Conservation (phyloP, 2,113 vertebrate genomes). For the Syngnathoides biaculeatus region DNA sequence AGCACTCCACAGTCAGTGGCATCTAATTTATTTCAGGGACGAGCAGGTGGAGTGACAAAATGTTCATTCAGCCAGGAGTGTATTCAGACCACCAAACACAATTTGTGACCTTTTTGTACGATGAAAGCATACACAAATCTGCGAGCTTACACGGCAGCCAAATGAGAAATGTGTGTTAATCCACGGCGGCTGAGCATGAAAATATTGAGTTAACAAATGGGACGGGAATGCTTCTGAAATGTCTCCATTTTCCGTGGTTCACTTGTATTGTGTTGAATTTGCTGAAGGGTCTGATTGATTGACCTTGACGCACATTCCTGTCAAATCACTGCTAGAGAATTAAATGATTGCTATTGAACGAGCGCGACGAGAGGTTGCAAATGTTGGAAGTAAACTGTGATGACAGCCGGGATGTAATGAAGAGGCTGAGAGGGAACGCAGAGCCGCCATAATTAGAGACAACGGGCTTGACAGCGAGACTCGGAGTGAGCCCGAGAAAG, state of each 20-base stretch:
- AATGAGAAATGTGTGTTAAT: neutral
- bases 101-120: neutral
- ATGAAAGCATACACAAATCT: conserved; percentile 1
- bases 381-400: conserved; percentile 56
- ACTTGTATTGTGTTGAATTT: neutral
- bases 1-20: neutral
- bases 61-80: conserved; percentile 12
- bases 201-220: conserved; percentile 10
- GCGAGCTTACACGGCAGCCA: conserved; percentile 12
- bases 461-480: conserved; percentile 37
- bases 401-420: conserved; percentile 61
- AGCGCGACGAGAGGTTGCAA: conserved; percentile 35
- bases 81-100: conserved; percentile 12
- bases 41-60: conserved; percentile 24
- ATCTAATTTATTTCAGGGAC: conserved; percentile 19
- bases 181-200: neutral
- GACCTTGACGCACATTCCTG: conserved; percentile 19
- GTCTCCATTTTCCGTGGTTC: neutral
- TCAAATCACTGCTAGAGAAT: conserved; percentile 32
- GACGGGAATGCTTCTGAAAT: neutral
- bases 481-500: neutral
- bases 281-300: conserved; percentile 12
- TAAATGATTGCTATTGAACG: conserved; percentile 42
- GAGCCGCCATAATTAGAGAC: conserved; percentile 56
- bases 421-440: conserved; percentile 54